Percentiles rank a stretch among this genome's conserved stretches.
Conservation (phyloP, 92 coral and sea anemone species). For the Metridium senile region DNA sequence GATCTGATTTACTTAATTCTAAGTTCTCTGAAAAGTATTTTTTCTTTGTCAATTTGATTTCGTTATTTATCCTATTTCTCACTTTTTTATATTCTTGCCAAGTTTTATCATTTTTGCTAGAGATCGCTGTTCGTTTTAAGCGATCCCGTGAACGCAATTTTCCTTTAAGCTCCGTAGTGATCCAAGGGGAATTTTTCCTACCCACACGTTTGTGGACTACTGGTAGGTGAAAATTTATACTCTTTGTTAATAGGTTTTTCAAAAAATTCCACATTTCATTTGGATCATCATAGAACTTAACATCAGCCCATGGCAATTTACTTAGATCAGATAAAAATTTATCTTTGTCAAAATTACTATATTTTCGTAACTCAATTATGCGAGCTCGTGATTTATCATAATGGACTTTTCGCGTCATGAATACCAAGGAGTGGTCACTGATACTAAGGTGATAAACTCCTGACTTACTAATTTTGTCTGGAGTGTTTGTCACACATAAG, state of each 20-base stretch:
- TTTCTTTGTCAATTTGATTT: too few relatives aligned
- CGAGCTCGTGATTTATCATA: constrained; percentile 21
- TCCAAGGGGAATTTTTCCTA: too few relatives aligned
- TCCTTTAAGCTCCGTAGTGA: too few relatives aligned
- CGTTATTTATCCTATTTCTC: too few relatives aligned
- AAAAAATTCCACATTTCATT: constrained; percentile 39
- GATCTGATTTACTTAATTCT: too few relatives aligned
- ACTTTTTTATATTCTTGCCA: too few relatives aligned
- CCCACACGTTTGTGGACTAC: not conserved
- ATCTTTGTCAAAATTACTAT: constrained; percentile 42
- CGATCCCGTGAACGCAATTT: too few relatives aligned
- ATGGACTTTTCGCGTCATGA: constrained; percentile 43
- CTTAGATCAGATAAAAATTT: constrained; percentile 33
- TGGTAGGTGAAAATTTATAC: constrained; percentile 26
- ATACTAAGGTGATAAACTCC: constrained; percentile 53
- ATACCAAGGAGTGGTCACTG: constrained; percentile 57
- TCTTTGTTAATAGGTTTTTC: constrained; percentile 6
- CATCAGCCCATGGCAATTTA: constrained; percentile 5
- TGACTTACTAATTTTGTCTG: not conserved
- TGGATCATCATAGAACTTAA: not conserved
- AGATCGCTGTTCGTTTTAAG: too few relatives aligned
- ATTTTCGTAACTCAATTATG: constrained; percentile 15
- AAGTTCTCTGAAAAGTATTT: too few relatives aligned
- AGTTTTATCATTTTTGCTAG: too few relatives aligned
- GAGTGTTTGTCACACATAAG: not conserved